Conservation (phyloP, 2,797 vertebrate species). For the Gymnoscopelus microlampas region DNA sequence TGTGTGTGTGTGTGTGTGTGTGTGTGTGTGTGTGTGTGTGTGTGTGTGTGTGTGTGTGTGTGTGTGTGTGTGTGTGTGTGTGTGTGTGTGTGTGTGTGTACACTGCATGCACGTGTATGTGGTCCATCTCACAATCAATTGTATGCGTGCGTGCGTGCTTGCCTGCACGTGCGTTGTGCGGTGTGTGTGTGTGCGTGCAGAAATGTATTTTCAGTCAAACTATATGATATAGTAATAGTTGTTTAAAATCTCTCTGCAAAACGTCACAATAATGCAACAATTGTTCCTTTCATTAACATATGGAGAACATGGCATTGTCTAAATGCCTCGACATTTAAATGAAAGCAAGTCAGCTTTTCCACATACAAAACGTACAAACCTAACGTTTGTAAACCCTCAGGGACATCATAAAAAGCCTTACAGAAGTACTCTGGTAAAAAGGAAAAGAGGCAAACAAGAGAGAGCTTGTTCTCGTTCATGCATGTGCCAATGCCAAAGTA, state of each 20-base stretch:
- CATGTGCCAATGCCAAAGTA: constrained; percentile 22
- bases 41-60: background rate
- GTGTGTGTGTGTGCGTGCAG: background rate
- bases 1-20: background rate
- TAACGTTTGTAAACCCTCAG: constrained; percentile 10
- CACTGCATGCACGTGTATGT: no score
- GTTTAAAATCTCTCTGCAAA: background rate
- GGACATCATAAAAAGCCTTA: background rate
- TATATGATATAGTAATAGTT: no score
- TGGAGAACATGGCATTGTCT: constrained; percentile 4
- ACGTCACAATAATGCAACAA: background rate
- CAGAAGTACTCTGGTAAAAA: constrained; percentile 4
- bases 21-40: background rate
- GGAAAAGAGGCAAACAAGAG: constrained; percentile 46
- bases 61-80: no score
- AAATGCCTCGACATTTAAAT: background rate
- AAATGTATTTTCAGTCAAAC: background rate
- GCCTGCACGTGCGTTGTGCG: background rate
- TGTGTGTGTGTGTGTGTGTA: no score
- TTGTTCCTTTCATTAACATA: constrained; percentile 1
- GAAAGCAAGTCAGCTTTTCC: constrained; percentile 12
- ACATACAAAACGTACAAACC: constrained; percentile 10
- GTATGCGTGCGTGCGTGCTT: background rate
- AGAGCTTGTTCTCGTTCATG: constrained; percentile 56
- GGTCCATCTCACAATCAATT: no score